phyloP scores from a whole-genome alignment of 2,888 invertebrate species.

The Drosophila histrio region DNA sequence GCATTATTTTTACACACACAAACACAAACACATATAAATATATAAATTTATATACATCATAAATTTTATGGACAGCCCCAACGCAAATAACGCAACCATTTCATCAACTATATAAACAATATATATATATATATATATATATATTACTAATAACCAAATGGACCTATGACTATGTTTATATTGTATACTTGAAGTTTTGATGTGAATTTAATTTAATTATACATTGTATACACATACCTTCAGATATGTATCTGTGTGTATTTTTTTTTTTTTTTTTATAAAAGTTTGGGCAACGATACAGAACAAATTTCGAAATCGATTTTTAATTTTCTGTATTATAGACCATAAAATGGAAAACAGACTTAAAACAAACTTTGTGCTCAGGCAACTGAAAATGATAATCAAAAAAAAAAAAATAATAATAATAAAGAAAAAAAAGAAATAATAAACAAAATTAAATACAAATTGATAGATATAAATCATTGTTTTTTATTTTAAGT shows the following conservation, averaged over 20 bases:
- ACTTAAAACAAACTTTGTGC: slow-evolving; percentile 41
- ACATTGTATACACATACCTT: slow-evolving; percentile 12
- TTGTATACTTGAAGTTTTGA: slow-evolving; percentile 46
- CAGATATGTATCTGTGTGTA: slow-evolving; percentile 3
- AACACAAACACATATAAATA: slow-evolving; percentile 9
- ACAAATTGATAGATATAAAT: slow-evolving; percentile 55
- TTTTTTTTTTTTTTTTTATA: slow-evolving; percentile 6
- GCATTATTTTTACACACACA: slow-evolving; percentile 34
- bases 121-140: slow-evolving; percentile 4
- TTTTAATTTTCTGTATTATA: slow-evolving; percentile 11
- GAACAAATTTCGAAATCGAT: not conserved
- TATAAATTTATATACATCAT: slow-evolving; percentile 10
- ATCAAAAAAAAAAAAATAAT: no score
- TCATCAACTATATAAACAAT: slow-evolving; percentile 23
- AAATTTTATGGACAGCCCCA: slow-evolving; percentile 45
- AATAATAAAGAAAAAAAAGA: no score
- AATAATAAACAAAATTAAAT: slow-evolving; percentile 26
- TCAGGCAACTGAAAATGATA: slow-evolving; percentile 63
- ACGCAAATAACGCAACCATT: slow-evolving; percentile 41
- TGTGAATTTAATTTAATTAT: slow-evolving; percentile 48
- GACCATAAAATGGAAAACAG: slow-evolving; percentile 7
- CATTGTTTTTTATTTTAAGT: slow-evolving; percentile 54
- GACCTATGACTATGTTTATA: slow-evolving; percentile 47
- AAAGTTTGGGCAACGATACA: not conserved
- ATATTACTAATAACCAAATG: slow-evolving; percentile 50